These are phyloP conservation scores for Neodiprion pinetum DNA, from an alignment of 1,140 invertebrate genomes.

Conservation along the genomic window DNA sequence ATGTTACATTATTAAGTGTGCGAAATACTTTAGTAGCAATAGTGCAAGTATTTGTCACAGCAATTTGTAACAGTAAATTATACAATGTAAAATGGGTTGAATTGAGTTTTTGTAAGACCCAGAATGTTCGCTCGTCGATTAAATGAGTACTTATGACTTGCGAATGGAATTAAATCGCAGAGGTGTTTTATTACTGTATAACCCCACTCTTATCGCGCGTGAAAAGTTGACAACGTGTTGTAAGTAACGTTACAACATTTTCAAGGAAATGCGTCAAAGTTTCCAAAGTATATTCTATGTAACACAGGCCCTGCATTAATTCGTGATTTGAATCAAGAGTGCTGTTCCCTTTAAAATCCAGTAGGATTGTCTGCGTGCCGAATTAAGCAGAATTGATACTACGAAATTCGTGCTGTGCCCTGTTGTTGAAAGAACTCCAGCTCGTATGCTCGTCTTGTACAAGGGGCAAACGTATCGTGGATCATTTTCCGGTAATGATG, in stretches of 20 bases:
- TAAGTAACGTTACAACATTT: slow-evolving; percentile 10
- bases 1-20: too few relatives aligned
- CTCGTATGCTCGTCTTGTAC: slow-evolving; percentile 86
- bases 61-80: too few relatives aligned
- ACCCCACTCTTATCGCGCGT: background rate
- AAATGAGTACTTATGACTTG: slow-evolving; percentile 26
- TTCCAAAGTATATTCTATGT: background rate
- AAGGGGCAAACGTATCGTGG: slow-evolving; percentile 77
- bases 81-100: too few relatives aligned
- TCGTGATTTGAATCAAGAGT: slow-evolving; percentile 77
- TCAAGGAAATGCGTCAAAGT: slow-evolving; percentile 13
- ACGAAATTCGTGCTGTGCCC: slow-evolving; percentile 92
- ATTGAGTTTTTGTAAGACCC: too few relatives aligned
- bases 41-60: too few relatives aligned
- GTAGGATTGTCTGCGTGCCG: slow-evolving; percentile 68
- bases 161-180: background rate
- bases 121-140: slow-evolving; percentile 7
- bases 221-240: too few relatives aligned
- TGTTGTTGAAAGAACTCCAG: slow-evolving; percentile 84
- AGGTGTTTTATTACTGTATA: slow-evolving; percentile 11
- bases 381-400: slow-evolving; percentile 76
- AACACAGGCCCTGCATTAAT: slow-evolving; percentile 54
- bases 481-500: slow-evolving; percentile 66
- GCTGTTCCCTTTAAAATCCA: slow-evolving; percentile 90
- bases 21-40: too few relatives aligned